A percentile compares a stretch with the other conserved stretches of the same genome.
Evolutionary conservation across 2,888 invertebrate species (phyloP).

Genomic region (Orgyia antiqua): DNA sequence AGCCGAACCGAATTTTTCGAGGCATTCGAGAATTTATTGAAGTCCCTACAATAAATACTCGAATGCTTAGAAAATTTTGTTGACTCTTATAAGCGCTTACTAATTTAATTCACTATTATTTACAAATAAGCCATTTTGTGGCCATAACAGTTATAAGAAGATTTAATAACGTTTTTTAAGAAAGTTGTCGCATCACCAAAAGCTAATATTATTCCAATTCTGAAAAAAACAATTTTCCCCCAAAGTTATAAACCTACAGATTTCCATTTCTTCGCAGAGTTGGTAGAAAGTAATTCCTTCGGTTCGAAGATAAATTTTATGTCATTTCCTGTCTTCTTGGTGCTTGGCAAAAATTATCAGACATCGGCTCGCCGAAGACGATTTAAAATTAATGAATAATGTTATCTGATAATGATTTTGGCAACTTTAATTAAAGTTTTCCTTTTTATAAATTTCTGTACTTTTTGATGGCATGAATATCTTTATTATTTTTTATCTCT

Average conservation of each 20-base stretch:
- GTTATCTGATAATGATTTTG: constrained; percentile 75
- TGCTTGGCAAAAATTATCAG: constrained; percentile 70
- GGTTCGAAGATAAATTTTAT: constrained; percentile 71
- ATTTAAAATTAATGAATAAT: constrained; percentile 78
- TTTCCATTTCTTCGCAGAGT: constrained; percentile 68
- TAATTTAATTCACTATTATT: constrained; percentile 45
- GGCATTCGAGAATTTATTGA: too few species aligned
- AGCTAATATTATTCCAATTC: constrained; percentile 63
- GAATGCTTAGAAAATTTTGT: constrained; percentile 42
- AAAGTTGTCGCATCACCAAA: constrained; percentile 52
- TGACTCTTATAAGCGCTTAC: constrained; percentile 47
- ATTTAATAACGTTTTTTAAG: constrained; percentile 49
- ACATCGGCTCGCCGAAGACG: constrained; percentile 60
- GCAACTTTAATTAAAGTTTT: constrained; percentile 75
- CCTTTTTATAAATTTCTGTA: constrained; percentile 47
- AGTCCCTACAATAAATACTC: constrained; percentile 60
- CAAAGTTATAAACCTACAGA: constrained; percentile 70
- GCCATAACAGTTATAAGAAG: constrained; percentile 28
- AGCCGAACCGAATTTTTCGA: constrained; percentile 36
- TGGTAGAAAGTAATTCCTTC: constrained; percentile 68
- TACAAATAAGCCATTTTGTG: constrained; percentile 32
- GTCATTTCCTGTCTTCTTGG: constrained; percentile 67
- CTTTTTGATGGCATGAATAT: constrained; percentile 67
- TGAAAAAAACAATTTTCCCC: constrained; percentile 63
- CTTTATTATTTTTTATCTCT: constrained; percentile 58